phyloP scores from a whole-genome alignment of 2,113 vertebrate species.

The Acanthochromis polyacanthus region DNA sequence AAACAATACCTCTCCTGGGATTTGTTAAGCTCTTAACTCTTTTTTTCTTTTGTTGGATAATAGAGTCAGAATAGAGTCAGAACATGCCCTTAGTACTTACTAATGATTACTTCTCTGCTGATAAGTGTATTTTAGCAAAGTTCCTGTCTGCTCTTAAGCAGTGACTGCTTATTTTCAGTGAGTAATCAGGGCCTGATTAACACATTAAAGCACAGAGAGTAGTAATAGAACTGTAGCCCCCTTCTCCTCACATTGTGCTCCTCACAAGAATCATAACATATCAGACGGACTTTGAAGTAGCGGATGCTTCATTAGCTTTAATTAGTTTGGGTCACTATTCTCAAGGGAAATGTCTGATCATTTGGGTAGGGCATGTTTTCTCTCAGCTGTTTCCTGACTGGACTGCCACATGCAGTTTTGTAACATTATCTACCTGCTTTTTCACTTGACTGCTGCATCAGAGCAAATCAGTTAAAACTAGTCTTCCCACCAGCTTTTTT shows the following conservation, averaged over 20 bases:
- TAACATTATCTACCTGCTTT: constrained; percentile 10
- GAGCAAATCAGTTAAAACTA: not conserved
- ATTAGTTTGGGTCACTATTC: constrained; percentile 69
- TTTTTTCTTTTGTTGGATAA: constrained; percentile 3
- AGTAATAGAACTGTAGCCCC: constrained; percentile 21
- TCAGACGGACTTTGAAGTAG: constrained; percentile 73
- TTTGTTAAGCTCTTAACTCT: constrained; percentile 20
- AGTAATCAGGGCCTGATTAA: constrained; percentile 14
- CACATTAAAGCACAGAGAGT: constrained; percentile 46
- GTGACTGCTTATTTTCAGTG: constrained; percentile 47
- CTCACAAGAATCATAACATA: constrained; percentile 60
- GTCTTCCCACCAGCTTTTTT: not conserved
- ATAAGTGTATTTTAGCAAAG: not conserved
- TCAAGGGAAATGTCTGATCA: constrained; percentile 21
- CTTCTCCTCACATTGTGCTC: constrained; percentile 38
- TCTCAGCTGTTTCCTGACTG: constrained; percentile 50
- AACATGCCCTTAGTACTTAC: not conserved
- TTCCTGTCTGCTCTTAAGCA: constrained; percentile 16
- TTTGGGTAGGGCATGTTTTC: constrained; percentile 33
- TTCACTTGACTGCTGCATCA: not conserved
- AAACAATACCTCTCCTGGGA: constrained; percentile 55
- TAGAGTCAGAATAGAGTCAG: not conserved
- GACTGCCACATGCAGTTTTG: not conserved
- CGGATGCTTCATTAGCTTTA: constrained; percentile 76
- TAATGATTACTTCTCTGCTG: not conserved